These are phyloP conservation scores for Stegodyphus dumicola DNA, from an alignment of 1,140 invertebrate genomes.

Conservation along the genomic window DNA sequence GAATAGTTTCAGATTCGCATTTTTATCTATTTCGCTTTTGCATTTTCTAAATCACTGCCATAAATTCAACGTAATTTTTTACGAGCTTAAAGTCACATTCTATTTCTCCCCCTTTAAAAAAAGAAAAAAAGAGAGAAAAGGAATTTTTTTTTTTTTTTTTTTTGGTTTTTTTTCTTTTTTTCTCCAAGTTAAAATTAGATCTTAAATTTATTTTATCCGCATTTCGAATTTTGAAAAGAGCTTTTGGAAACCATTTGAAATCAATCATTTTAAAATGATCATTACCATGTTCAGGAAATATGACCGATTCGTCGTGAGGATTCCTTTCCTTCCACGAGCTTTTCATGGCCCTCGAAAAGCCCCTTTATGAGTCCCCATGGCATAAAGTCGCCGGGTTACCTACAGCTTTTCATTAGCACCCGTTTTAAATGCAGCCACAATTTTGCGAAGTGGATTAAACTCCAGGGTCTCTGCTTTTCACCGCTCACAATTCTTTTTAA, in stretches of 20 bases:
- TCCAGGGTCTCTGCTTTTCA: neutral
- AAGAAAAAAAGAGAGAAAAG: neutral
- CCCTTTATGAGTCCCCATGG: conserved; percentile 42
- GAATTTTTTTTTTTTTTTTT: neutral
- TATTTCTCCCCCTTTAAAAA: neutral
- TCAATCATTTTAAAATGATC: conserved; percentile 56
- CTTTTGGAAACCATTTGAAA: conserved; percentile 31
- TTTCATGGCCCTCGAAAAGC: neutral
- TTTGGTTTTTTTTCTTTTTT: neutral
- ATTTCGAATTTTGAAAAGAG: conserved; percentile 20
- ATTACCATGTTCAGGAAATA: conserved; percentile 32
- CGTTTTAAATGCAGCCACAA: conserved; percentile 51
- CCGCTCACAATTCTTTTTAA: conserved; percentile 48
- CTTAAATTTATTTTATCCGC: conserved; percentile 43
- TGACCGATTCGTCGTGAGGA: neutral
- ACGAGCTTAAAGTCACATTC: neutral
- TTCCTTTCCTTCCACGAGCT: neutral
- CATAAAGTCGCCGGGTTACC: neutral
- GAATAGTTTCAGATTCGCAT: neutral
- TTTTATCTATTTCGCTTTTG: conserved; percentile 4
- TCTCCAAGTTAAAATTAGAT: neutral
- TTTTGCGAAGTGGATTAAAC: conserved; percentile 53
- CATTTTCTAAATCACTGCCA: conserved; percentile 8
- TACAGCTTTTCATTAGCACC: conserved; percentile 49
- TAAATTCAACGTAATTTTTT: conserved; percentile 26